A percentile compares a stretch with the other conserved stretches of the same genome.
Evolutionary conservation across 30 jellyfish, hydroid and myxozoan genomes (phyloP).

Genomic region (Catostylus mosaicus): DNA sequence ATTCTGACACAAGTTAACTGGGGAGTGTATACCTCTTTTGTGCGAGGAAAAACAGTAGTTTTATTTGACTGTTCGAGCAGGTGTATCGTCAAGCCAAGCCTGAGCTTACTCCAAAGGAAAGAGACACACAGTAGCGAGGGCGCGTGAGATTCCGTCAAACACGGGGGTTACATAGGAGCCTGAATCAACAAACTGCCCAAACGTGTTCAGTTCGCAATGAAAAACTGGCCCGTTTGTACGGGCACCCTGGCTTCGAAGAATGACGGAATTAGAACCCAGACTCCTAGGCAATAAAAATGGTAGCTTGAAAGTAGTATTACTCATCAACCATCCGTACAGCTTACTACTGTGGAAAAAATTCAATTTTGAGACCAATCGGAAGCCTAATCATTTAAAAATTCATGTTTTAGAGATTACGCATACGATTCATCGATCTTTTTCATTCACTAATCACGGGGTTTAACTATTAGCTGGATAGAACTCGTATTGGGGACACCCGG

Average conservation of each 20-base stretch:
- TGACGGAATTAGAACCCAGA: constrained; percentile 19
- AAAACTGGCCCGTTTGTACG: constrained; percentile 15
- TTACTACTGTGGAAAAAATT: too few species aligned
- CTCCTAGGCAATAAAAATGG: background rate
- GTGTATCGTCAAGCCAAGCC: constrained; percentile 60
- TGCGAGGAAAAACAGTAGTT: constrained; percentile 27
- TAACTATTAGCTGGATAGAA: too few species aligned
- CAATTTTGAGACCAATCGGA: too few species aligned
- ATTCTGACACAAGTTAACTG: constrained; percentile 23
- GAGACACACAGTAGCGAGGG: constrained; percentile 53
- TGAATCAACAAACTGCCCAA: background rate
- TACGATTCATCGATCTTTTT: too few species aligned
- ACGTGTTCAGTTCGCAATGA: background rate
- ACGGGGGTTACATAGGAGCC: constrained; percentile 50
- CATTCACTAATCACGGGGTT: too few species aligned
- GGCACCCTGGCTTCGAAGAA: constrained; percentile 2
- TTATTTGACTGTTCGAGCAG: constrained; percentile 38
- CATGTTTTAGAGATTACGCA: too few species aligned
- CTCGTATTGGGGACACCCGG: background rate
- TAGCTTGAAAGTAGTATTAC: constrained; percentile 1
- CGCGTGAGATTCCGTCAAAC: constrained; percentile 52
- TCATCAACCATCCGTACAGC: too few species aligned
- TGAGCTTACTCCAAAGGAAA: constrained; percentile 46
- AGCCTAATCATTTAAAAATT: too few species aligned
- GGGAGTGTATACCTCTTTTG: constrained; percentile 32